Evolutionary conservation across 2,113 vertebrate genomes (phyloP), one percentile per base, ranked within the genome.

Genomic region (Rhodinocichla rosea): DNA sequence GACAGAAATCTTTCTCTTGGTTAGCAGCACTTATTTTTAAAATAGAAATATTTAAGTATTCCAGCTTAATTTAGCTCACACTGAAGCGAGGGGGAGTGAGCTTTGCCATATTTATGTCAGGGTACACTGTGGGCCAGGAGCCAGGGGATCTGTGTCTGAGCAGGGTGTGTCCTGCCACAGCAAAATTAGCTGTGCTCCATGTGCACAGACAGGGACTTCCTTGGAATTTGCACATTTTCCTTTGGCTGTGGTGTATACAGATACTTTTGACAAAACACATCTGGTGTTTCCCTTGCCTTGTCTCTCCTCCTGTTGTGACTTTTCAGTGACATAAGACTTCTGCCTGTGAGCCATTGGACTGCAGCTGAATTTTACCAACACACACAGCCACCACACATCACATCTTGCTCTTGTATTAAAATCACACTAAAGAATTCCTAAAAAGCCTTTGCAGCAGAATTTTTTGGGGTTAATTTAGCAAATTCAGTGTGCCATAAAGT

Each of bases 71-170:
- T 63, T 39, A 55, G 10, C 24, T 65, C 3, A 3, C 30, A 26
- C 7, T 78, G 26, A 17, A 19, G 19, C 24, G 3, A 50, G 10
- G 23, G 3, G 4, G 10, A 53, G 32, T 3, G 21, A 26, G 28
- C 3, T 56, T 73, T 47, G 11, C 68, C 28, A 1, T 47, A 9
- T 40, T 89, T 55, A 5, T 64, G 10, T 23, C 27, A 40, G 19
- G 19, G 10, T 7, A 23, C 24, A 5, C 13, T 1, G 2, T 2
- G 5, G 30, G 10, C 30, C 2, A 3, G 42, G 33, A 73, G 8
- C 35, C 59, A 57, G 37, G n/a, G 27, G 5, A 33, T 49, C 18
- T 40, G 5, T 52, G 22, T 18, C 44, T 26, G 30, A 55, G 23
- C 23, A 42, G 23, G 23, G 8, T 27, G 23, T 62, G 16, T 56